Percentiles rank a stretch among this genome's conserved stretches.
These are phyloP conservation scores for Syngnathus floridae DNA, from an alignment of 2,113 vertebrate genomes.

Conservation along the genomic window DNA sequence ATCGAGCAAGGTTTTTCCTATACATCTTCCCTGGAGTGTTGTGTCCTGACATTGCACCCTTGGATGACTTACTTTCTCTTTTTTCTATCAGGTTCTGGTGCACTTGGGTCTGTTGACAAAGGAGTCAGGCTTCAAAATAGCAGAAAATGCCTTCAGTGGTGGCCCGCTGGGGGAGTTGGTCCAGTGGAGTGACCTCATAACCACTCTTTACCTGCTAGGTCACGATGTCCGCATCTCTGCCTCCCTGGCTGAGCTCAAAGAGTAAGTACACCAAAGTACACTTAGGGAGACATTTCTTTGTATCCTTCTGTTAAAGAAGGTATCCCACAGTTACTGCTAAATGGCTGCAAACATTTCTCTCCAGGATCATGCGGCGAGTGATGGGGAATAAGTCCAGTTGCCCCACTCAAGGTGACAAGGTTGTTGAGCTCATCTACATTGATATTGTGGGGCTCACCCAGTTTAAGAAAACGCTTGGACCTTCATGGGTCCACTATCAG, in stretches of 20 bases:
- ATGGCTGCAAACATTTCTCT: constrained; percentile 1
- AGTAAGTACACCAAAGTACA: constrained; percentile 74
- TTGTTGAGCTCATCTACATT: constrained; percentile 98
- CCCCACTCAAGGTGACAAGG: constrained; percentile 90
- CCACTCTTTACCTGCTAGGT: constrained; percentile 95
- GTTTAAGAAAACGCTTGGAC: constrained; percentile 97
- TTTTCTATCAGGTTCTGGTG: constrained; percentile 79
- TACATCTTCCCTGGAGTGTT: no score
- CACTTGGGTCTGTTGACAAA: constrained; percentile 96
- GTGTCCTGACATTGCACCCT: background rate
- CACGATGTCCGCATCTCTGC: constrained; percentile 95
- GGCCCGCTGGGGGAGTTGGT: constrained; percentile 96
- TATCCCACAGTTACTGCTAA: background rate
- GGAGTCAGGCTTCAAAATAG: constrained; percentile 99
- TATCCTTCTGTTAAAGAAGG: background rate
- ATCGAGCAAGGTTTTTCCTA: no score
- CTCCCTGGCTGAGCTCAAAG: constrained; percentile 96
- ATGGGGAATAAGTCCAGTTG: constrained; percentile 98
- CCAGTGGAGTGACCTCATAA: constrained; percentile 99
- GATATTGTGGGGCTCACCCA: constrained; percentile 97
- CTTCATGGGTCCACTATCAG: constrained; percentile 99
- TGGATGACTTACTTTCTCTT: background rate
- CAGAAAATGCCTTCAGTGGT: constrained; percentile 95
- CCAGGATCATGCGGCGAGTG: constrained; percentile 96
- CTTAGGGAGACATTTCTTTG: background rate